Conservation (phyloP, 2,113 vertebrate genomes). For the Sus scrofa region DNA sequence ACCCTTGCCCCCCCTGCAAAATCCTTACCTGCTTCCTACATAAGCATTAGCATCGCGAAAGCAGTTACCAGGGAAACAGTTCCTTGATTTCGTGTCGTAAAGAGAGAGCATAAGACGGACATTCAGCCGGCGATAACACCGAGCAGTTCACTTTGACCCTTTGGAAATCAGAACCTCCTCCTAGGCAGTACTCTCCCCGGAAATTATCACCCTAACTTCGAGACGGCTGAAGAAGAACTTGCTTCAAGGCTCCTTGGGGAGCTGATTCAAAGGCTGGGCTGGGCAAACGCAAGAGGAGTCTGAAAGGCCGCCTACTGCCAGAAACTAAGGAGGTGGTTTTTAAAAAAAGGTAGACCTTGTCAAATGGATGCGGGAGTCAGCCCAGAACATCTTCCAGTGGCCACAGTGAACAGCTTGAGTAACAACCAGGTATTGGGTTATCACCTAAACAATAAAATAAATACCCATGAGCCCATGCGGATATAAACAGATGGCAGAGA, state of each 20-base stretch:
- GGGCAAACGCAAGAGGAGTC: neutral
- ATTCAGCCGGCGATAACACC: too few relatives aligned
- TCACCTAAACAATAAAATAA: neutral
- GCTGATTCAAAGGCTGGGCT: neutral
- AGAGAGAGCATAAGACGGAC: neutral
- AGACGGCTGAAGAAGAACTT: neutral
- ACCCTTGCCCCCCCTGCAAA: rapidly evolving
- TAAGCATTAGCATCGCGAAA: neutral
- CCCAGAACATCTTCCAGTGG: neutral
- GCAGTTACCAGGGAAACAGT: neutral
- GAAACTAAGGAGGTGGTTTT: neutral
- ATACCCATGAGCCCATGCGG: neutral
- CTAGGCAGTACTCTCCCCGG: rapidly evolving
- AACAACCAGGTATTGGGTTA: neutral
- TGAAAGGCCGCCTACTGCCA: neutral
- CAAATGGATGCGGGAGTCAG: neutral
- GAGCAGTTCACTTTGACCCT: neutral
- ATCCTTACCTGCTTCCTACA: neutral
- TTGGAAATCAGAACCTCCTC: neutral
- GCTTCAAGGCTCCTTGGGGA: neutral
- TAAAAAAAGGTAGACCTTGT: rapidly evolving
- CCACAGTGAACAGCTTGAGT: neutral
- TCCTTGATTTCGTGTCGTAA: rapidly evolving
- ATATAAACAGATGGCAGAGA: neutral
- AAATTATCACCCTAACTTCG: too few relatives aligned